Conservation (phyloP, 2,888 invertebrate species). For the Platynereis dumerilii region DNA sequence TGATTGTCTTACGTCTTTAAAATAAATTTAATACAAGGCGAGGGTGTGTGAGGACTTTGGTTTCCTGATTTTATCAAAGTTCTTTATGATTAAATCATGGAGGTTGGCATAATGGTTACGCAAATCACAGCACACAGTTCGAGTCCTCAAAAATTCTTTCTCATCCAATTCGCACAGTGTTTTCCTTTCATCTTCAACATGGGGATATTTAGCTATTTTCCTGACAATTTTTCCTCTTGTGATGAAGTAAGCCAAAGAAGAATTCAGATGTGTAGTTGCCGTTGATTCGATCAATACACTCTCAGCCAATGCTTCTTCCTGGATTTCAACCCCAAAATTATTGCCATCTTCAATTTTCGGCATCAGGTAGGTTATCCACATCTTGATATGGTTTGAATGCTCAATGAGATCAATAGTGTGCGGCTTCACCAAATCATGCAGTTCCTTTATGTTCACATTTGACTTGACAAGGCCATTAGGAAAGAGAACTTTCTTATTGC, state of each 20-base stretch:
- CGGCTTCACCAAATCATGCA: constrained; percentile 93
- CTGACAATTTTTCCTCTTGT: constrained; percentile 78
- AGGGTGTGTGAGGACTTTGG: constrained; percentile 75
- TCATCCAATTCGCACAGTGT: constrained; percentile 94
- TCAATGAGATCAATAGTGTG: constrained; percentile 93
- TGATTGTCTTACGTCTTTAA: too few species aligned
- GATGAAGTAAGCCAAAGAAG: constrained; percentile 93
- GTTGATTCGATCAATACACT: constrained; percentile 87
- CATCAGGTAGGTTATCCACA: constrained; percentile 99
- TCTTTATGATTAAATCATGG: constrained; percentile 97
- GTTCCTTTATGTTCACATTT: constrained; percentile 84
- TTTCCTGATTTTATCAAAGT: constrained; percentile 97
- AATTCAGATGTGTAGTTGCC: constrained; percentile 96
- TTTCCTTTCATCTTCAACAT: constrained; percentile 88
- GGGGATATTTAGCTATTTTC: constrained; percentile 94
- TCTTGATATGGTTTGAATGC: constrained; percentile 76
- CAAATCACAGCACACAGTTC: constrained; percentile 93
- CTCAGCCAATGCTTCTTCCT: constrained; percentile 97
- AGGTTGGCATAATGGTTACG: constrained; percentile 97
- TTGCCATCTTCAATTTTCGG: constrained; percentile 99
- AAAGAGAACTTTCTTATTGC: constrained; percentile 76
- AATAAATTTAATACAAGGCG: constrained; percentile 52
- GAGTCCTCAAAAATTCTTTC: constrained; percentile 92
- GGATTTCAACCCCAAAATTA: constrained; percentile 98
- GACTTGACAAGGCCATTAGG: constrained; percentile 85